Evolutionary conservation across 2,888 invertebrate genomes (phyloP).

Genomic region (Hyles lineata): DNA sequence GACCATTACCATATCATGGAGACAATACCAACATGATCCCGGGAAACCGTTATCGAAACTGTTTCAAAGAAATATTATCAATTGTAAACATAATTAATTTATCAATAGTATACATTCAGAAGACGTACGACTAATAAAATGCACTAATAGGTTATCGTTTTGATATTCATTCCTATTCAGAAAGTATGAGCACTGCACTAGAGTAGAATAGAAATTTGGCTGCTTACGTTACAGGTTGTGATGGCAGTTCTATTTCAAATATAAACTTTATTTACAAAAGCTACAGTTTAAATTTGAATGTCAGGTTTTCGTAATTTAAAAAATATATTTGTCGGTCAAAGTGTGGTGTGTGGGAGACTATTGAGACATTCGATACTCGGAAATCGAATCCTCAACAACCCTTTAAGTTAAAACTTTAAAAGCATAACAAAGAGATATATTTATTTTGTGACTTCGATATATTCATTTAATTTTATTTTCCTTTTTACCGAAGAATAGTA

Average conservation of each 20-base stretch:
- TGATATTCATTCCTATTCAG: constrained; percentile 55
- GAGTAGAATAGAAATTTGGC: constrained; percentile 47
- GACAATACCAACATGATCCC: constrained; percentile 14
- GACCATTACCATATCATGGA: constrained; percentile 28
- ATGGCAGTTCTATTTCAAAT: neutral
- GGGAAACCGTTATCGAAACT: constrained; percentile 36
- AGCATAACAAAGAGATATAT: constrained; percentile 59
- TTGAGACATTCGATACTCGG: constrained; percentile 66
- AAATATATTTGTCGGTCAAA: constrained; percentile 32
- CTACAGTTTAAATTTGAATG: neutral
- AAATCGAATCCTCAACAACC: constrained; percentile 57
- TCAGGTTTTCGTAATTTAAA: neutral
- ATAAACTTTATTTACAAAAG: neutral
- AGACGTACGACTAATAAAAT: constrained; percentile 53
- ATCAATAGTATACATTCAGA: constrained; percentile 50
- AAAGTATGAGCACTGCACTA: constrained; percentile 40
- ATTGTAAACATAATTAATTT: constrained; percentile 48
- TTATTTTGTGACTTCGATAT: constrained; percentile 41
- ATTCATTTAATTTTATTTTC: constrained; percentile 50
- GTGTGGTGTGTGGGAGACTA: constrained; percentile 59
- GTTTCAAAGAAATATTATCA: constrained; percentile 40
- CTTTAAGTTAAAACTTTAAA: constrained; percentile 56
- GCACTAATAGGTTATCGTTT: constrained; percentile 53
- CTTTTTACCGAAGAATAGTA: neutral
- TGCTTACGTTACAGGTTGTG: constrained; percentile 1